Conservation (phyloP, 2,113 vertebrate genomes). For the Rhombomys opimus region DNA sequence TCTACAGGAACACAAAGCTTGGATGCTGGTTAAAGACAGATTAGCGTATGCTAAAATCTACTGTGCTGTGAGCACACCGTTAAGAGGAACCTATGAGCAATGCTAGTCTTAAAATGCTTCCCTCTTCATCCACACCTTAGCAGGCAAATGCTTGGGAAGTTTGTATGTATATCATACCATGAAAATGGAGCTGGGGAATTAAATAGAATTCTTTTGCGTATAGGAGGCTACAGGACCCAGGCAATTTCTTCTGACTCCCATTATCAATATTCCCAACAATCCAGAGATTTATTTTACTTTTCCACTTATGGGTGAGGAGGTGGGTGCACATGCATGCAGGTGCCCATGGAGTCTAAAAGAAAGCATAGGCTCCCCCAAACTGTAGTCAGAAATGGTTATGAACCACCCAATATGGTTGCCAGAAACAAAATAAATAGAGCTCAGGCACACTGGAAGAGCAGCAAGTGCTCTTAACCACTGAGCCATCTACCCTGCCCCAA, state of each 20-base stretch:
- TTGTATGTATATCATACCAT: background rate
- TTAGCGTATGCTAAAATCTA: background rate
- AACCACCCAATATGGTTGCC: background rate
- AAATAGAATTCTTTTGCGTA: background rate
- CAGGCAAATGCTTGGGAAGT: background rate
- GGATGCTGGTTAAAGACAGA: background rate
- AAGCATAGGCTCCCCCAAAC: no score
- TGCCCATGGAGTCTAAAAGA: background rate
- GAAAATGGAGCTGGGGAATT: constrained; percentile 1
- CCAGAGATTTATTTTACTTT: background rate
- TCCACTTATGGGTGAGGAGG: background rate
- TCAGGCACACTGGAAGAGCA: background rate
- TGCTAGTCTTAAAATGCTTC: background rate
- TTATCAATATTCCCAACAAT: background rate
- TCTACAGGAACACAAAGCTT: background rate
- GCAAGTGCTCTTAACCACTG: background rate
- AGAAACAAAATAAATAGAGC: background rate
- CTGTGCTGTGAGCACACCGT: rapidly evolving
- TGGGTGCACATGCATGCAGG: background rate
- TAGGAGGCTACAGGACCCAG: background rate
- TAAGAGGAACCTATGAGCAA: background rate
- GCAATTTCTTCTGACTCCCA: background rate
- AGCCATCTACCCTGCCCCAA: background rate
- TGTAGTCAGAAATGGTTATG: background rate
- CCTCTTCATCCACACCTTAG: background rate